Percentiles rank a stretch among this genome's conserved stretches.
Evolutionary conservation across 2,113 vertebrate species (phyloP).

Genomic region (Scophthalmus maximus): DNA sequence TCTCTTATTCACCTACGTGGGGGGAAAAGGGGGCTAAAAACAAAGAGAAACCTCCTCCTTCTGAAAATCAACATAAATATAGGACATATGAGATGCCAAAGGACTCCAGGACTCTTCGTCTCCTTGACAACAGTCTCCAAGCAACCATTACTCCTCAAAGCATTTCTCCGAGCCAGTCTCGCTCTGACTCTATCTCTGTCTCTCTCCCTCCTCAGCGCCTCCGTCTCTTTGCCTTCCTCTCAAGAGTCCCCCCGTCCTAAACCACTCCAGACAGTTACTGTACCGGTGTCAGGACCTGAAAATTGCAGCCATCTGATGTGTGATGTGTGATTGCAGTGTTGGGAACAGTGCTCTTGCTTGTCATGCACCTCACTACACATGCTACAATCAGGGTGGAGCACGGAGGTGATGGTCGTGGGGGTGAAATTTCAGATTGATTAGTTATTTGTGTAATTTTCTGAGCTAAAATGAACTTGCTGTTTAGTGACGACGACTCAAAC

Average conservation of each 20-base stretch:
- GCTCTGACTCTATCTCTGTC: conserved; percentile 50
- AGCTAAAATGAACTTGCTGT: too few relatives aligned
- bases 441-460: too few relatives aligned
- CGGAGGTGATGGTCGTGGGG: neutral
- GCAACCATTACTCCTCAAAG: conserved; percentile 84
- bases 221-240: conserved; percentile 65
- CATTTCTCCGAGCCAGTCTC: conserved; percentile 69
- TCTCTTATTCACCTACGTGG: neutral
- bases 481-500: too few relatives aligned
- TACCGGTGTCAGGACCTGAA: conserved; percentile 9
- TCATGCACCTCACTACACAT: conserved; percentile 9
- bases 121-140: conserved; percentile 85
- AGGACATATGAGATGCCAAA: conserved; percentile 78
- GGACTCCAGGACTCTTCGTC: conserved; percentile 78
- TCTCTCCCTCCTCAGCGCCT: conserved; percentile 56
- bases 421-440: too few relatives aligned
- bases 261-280: neutral
- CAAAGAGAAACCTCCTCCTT: conserved; percentile 15
- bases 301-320: conserved; percentile 12
- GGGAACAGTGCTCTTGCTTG: neutral
- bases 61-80: conserved; percentile 72
- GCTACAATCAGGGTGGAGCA: conserved; percentile 1
- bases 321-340: neutral
- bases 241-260: conserved; percentile 41
- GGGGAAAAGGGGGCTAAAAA: conserved; percentile 10